Base-by-base conservation (phyloP, 2,888 invertebrate genomes). In the Acronicta leporina region DNA sequence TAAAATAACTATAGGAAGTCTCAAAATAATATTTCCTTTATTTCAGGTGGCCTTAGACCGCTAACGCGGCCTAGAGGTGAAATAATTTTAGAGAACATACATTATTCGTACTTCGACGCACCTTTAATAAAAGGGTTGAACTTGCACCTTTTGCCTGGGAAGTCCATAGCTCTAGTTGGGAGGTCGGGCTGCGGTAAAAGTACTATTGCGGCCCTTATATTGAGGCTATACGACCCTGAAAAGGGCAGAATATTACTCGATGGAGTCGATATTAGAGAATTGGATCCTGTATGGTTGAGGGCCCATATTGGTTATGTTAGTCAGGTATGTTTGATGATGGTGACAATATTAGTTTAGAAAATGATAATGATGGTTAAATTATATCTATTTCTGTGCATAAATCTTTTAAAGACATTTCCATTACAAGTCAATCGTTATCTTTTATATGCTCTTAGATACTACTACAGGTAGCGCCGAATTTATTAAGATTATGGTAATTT, bases 151-250 rank as follows among this genome's bases (percentile, higher is more conserved):
- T 94, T 95, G 0, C 96, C 97, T 0, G 96, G 97, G 10, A 95
- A 96, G 67, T 96, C 97, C 0, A 96, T 97, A 10, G 98, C 98
- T 0, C 86, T 96, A 14, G 96, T 99, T 0, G 99, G 99, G 0
- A 95, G 98, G 0, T 99, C 98, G 61, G 99, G 99, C 0, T 98
- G 98, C 27, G 99, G 99, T 0, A 99, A 99, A 90, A 98, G 98
- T 49, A 99, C 99, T 0, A 94, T 99, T 60, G 98, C 97, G 0
- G 94, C 97, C 0, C 94, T 99, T 1, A 94, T 99, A 66, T 90
- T 99, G 49, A 94, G 99, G 80, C 91, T 98, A 0, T 99, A 99
- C 84, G 98, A 99, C 85, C 98, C 99, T 0, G 90, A 94, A 4
- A 80, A 88, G 62, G 98, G 98, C 0, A 85, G 84, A 8, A 95